phyloP scores from a whole-genome alignment of 2,888 invertebrate species.

The Habrosyne pyritoides region DNA sequence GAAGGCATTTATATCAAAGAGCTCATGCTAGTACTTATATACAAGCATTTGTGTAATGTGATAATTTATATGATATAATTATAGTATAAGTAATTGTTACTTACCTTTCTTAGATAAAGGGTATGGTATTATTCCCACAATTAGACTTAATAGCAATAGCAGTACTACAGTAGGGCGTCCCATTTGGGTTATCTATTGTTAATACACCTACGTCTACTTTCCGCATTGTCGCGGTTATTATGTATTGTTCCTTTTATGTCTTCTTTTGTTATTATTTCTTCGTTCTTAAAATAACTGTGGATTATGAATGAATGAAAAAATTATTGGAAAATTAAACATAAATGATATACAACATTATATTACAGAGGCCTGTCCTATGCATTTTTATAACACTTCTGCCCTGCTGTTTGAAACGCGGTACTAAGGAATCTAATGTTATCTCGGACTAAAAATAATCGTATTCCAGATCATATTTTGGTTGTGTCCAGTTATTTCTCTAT shows the following conservation, averaged over 20 bases:
- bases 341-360: too few relatives aligned
- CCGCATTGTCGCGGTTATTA: neutral
- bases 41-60: neutral
- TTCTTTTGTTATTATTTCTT: too few relatives aligned
- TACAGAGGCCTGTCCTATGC: too few relatives aligned
- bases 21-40: neutral
- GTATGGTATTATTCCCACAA: neutral
- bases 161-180: neutral
- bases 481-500: too few relatives aligned
- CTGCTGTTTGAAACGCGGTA: too few relatives aligned
- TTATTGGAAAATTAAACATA: too few relatives aligned
- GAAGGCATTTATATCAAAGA: neutral
- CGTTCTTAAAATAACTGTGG: too few relatives aligned
- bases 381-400: too few relatives aligned
- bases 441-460: too few relatives aligned
- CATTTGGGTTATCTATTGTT: neutral
- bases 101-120: neutral
- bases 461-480: too few relatives aligned
- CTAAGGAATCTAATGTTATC: too few relatives aligned
- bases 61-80: neutral
- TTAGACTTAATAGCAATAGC: neutral
- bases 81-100: neutral
- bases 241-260: neutral
- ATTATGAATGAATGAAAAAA: too few relatives aligned
- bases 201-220: neutral